phyloP scores from a whole-genome alignment of 2,797 vertebrate genomes.

The Amphiprion clarkii region DNA sequence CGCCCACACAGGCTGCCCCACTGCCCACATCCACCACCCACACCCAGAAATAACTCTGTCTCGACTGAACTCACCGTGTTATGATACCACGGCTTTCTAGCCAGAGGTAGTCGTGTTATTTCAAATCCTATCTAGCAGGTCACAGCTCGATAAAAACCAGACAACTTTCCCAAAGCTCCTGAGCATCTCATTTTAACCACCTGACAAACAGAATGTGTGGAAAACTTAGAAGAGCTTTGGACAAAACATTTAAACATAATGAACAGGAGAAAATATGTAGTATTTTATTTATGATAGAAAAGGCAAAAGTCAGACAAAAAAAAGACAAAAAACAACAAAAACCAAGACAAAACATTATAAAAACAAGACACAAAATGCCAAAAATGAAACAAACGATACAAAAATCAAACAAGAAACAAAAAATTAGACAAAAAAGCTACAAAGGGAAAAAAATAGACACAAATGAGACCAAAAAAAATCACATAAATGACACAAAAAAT shows the following conservation, averaged over 20 bases:
- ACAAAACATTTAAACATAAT: constrained; percentile 11
- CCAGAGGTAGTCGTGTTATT: constrained; percentile 21
- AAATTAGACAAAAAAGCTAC: too few relatives aligned
- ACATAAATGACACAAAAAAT: too few relatives aligned
- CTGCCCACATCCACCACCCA: constrained; percentile 26
- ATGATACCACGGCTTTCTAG: constrained; percentile 20
- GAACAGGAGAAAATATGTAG: not conserved
- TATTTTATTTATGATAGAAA: too few relatives aligned
- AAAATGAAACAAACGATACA: too few relatives aligned
- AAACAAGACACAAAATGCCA: too few relatives aligned
- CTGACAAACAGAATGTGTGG: not conserved
- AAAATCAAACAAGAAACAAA: too few relatives aligned
- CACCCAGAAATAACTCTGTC: constrained; percentile 35
- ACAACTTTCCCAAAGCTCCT: not conserved
- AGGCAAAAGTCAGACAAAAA: too few relatives aligned
- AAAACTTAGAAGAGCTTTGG: not conserved
- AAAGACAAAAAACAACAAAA: too few relatives aligned
- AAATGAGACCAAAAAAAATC: too few relatives aligned
- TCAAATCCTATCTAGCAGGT: constrained; percentile 16
- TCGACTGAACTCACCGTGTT: constrained; percentile 34
- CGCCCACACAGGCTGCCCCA: constrained; percentile 6
- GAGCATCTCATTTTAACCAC: constrained; percentile 4
- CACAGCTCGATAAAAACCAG: constrained; percentile 13
- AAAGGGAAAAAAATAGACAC: too few relatives aligned
- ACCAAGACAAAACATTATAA: too few relatives aligned